Conservation (phyloP, 2,797 vertebrate genomes). For the Hippopotamyrus pictus region DNA sequence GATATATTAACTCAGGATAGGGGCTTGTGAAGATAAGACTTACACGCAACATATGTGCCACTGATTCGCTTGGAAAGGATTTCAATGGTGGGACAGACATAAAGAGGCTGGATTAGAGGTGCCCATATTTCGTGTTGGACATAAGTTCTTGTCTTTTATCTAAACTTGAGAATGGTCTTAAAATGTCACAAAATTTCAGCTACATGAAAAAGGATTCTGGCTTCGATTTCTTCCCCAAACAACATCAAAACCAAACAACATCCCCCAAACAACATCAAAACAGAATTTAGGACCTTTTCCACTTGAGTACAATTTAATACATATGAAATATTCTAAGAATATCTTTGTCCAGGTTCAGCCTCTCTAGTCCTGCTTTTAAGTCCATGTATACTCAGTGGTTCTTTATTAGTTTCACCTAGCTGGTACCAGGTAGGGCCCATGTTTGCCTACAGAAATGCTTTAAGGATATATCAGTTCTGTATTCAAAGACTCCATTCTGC, state of each 20-base stretch:
- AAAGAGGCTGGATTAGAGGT: not conserved
- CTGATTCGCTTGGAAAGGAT: conserved; percentile 6
- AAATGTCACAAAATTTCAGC: not conserved
- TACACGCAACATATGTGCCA: not conserved
- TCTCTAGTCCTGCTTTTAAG: not conserved
- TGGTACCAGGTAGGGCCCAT: not conserved
- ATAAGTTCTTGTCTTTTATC: not conserved
- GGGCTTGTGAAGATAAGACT: not conserved
- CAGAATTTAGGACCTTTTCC: not conserved
- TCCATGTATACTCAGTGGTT: not conserved
- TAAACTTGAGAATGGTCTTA: not conserved
- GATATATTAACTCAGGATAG: conserved; percentile 3
- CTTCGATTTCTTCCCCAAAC: not conserved
- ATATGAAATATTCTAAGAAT: not conserved
- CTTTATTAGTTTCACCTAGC: not conserved
- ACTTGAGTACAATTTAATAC: not conserved
- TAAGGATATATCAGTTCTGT: not conserved
- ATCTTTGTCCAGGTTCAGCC: not conserved
- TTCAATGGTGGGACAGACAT: not conserved
- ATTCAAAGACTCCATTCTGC: not conserved
- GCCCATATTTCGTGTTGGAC: not conserved
- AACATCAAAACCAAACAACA: not conserved
- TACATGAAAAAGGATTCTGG: not conserved
- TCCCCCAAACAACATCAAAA: not conserved
- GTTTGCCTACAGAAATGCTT: not conserved